Base-by-base conservation (phyloP, 2,797 vertebrate species). In the Peromyscus nudipes region DNA sequence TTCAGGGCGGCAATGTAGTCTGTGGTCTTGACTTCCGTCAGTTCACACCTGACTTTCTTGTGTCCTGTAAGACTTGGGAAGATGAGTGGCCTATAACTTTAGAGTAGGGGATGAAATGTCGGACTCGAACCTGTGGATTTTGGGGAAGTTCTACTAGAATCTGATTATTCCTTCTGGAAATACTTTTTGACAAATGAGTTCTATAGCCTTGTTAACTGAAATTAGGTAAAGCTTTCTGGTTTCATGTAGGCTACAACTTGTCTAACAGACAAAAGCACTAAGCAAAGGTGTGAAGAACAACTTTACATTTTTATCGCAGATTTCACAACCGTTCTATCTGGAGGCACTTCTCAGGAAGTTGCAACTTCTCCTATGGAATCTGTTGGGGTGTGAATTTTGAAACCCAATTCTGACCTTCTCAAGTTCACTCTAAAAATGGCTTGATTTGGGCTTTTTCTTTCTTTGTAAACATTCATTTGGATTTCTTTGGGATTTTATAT, bases 291-390 rank as follows among this genome's bases (percentile, higher is more conserved):
- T 97, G 93, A 97, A 97, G 88, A 98, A 92, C 67, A 97, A 73
- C 57, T 96, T 97, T 96, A 97, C 88, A 96, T 96, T 97, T 97
- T 97, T 97, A 96, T 95, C 94, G 49, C 75, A 80, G 90, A 96
- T 98, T 96, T 96, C 94, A 97, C 96, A 95, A 95, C 46, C 46
- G 37, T 89, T 91, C 93, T 96, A 82, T 96, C 83, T 46, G 43
- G 85, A 95, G 73, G 49, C 84, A 82, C 23, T 94, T 96, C 29
- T 6, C 93, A 96, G 95, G 92, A 97, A 97, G 79, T 92, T 91
- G 69, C 93, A 95, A 62, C 60, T 94, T 94, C 92, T 93, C 88
- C 88, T 96, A 89, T 93, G 86, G 92, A 95, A 88, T 37, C 71
- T 85, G 85, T 25, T 92, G 64, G 73, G 43, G 90, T 96, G 93